Evolutionary conservation across 2,888 invertebrate species (phyloP).

Genomic region (Tortrix viridana): DNA sequence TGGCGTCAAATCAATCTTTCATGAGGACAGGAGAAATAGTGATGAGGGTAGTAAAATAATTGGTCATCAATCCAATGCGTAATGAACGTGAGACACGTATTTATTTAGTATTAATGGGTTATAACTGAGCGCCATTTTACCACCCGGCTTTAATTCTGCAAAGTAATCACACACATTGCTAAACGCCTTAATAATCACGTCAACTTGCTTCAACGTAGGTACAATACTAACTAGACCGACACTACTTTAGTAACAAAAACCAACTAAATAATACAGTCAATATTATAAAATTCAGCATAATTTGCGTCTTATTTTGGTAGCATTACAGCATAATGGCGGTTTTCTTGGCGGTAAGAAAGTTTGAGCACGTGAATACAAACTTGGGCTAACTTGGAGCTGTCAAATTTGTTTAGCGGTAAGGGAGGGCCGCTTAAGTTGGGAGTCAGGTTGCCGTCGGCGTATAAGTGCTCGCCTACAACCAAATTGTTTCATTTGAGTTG

Average conservation of each 20-base stretch:
- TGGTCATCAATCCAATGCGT: background rate
- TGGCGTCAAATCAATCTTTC: no score
- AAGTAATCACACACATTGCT: constrained; percentile 54
- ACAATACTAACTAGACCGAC: constrained; percentile 78
- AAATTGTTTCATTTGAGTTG: constrained; percentile 82
- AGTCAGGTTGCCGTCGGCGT: constrained; percentile 72
- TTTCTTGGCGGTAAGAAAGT: constrained; percentile 46
- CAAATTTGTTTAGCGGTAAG: constrained; percentile 83
- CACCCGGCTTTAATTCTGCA: constrained; percentile 14
- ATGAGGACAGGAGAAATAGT: no score
- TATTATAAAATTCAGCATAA: constrained; percentile 27
- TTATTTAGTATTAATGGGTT: background rate
- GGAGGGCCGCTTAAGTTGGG: constrained; percentile 76
- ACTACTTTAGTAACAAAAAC: constrained; percentile 63
- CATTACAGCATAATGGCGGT: constrained; percentile 39
- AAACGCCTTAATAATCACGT: constrained; percentile 81
- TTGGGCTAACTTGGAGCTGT: constrained; percentile 80
- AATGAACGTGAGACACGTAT: background rate
- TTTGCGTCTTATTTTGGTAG: constrained; percentile 44
- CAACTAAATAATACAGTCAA: constrained; percentile 36
- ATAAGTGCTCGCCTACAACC: constrained; percentile 77
- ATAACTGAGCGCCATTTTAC: constrained; percentile 14
- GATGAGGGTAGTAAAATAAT: background rate
- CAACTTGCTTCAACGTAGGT: constrained; percentile 77
- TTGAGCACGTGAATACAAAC: constrained; percentile 71